Percentiles rank a stretch among this genome's conserved stretches.
Evolutionary conservation across 1,140 invertebrate species (phyloP).

Genomic region (Lycorma delicatula): DNA sequence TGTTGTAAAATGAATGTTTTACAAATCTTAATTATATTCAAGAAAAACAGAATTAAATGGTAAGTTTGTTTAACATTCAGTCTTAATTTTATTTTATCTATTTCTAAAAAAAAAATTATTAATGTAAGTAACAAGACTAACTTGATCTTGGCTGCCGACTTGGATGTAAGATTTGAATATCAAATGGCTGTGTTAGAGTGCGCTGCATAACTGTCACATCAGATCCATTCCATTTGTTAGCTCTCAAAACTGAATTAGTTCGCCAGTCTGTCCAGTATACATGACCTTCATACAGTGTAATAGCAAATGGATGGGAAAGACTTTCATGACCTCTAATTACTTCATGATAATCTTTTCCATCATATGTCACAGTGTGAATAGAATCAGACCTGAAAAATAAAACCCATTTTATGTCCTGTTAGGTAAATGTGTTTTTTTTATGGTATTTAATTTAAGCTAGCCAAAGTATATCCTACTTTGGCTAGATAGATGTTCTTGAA

Average conservation of each 20-base stretch:
- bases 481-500: too few relatives aligned
- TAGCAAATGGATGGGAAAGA: constrained; percentile 55
- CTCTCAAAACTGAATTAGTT: constrained; percentile 51
- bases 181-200: constrained; percentile 56
- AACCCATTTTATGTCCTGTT: constrained; percentile 15
- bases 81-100: too few relatives aligned
- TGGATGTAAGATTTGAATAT: constrained; percentile 55
- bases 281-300: constrained; percentile 51
- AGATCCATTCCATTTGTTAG: constrained; percentile 57
- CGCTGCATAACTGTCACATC: constrained; percentile 47
- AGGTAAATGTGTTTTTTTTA: too few relatives aligned
- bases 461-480: too few relatives aligned
- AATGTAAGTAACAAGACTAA: background rate
- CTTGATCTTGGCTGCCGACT: constrained; percentile 43
- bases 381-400: constrained; percentile 77
- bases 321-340: constrained; percentile 46
- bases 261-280: constrained; percentile 64
- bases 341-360: constrained; percentile 43
- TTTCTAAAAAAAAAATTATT: background rate
- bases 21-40: too few relatives aligned
- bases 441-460: too few relatives aligned
- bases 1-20: too few relatives aligned
- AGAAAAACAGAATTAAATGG: too few relatives aligned
- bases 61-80: too few relatives aligned
- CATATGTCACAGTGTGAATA: constrained; percentile 65